Percentiles rank a stretch among this genome's conserved stretches.
Conservation (phyloP, 2,797 vertebrate genomes). For the Argentina silus region DNA sequence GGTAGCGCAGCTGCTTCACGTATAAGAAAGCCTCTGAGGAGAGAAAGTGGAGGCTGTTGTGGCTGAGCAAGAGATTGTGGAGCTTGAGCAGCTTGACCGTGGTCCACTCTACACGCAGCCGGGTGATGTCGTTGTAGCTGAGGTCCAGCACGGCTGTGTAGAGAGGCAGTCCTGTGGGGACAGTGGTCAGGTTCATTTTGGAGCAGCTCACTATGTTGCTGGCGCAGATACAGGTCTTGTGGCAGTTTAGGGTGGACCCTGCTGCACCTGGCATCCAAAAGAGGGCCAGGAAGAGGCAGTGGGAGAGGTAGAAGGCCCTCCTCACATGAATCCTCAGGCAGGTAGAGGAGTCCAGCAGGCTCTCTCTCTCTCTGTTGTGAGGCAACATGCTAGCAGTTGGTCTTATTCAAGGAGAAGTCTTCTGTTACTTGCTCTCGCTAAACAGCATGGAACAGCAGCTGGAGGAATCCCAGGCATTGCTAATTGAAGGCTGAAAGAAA, state of each 20-base stretch:
- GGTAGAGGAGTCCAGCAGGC: constrained; percentile 60
- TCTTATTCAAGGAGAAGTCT: constrained; percentile 52
- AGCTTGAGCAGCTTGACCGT: constrained; percentile 81
- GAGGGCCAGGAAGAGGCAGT: constrained; percentile 50
- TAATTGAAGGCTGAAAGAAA: constrained; percentile 60
- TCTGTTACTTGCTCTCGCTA: constrained; percentile 56
- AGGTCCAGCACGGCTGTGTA: constrained; percentile 90
- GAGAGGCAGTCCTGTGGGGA: constrained; percentile 82
- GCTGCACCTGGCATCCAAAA: constrained; percentile 59
- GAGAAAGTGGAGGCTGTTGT: constrained; percentile 90
- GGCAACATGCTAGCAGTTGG: constrained; percentile 66
- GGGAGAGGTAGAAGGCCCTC: constrained; percentile 57
- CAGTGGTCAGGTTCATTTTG: constrained; percentile 82
- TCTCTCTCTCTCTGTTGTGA: constrained; percentile 46
- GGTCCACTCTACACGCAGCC: constrained; percentile 88
- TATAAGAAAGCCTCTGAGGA: constrained; percentile 90
- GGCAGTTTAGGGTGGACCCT: constrained; percentile 78
- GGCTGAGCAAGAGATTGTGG: constrained; percentile 90
- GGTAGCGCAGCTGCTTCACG: constrained; percentile 86
- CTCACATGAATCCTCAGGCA: constrained; percentile 49
- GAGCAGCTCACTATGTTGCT: constrained; percentile 97
- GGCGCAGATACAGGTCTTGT: constrained; percentile 89
- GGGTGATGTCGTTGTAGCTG: constrained; percentile 88
- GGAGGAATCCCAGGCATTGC: constrained; percentile 55
- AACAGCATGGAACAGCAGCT: constrained; percentile 48